A percentile compares a stretch with the other conserved stretches of the same genome.
These are phyloP conservation scores for Anas platyrhynchos DNA, from an alignment of 2,113 vertebrate species.

Conservation along the genomic window DNA sequence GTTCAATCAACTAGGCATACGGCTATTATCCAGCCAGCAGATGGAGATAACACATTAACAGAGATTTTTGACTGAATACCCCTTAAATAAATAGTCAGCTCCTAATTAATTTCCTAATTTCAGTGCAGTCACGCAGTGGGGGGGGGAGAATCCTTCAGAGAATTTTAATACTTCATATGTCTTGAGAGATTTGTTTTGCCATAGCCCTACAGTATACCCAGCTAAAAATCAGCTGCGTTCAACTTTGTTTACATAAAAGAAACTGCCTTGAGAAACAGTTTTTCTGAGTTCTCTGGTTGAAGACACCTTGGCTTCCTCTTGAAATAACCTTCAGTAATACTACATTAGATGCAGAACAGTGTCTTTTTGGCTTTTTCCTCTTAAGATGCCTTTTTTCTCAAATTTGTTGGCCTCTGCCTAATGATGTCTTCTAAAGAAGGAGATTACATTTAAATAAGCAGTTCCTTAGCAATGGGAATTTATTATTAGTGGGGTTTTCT, in stretches of 20 bases:
- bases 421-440: background rate
- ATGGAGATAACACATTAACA: conserved; percentile 32
- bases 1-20: background rate
- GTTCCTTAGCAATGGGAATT: background rate
- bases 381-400: background rate
- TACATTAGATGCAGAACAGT: rapidly evolving
- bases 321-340: background rate
- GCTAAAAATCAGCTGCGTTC: background rate
- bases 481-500: background rate
- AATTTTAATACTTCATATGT: background rate
- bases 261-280: background rate
- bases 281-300: background rate
- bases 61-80: background rate
- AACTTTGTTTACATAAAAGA: background rate
- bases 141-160: background rate
- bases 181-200: background rate
- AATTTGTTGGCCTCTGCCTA: background rate
- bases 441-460: background rate
- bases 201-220: background rate
- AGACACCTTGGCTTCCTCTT: background rate
- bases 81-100: background rate
- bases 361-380: background rate
- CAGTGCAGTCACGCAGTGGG: background rate
- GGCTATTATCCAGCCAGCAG: conserved; percentile 21
- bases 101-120: background rate